Conservation (phyloP, 1,140 invertebrate genomes). For the Laupala kohalensis region DNA sequence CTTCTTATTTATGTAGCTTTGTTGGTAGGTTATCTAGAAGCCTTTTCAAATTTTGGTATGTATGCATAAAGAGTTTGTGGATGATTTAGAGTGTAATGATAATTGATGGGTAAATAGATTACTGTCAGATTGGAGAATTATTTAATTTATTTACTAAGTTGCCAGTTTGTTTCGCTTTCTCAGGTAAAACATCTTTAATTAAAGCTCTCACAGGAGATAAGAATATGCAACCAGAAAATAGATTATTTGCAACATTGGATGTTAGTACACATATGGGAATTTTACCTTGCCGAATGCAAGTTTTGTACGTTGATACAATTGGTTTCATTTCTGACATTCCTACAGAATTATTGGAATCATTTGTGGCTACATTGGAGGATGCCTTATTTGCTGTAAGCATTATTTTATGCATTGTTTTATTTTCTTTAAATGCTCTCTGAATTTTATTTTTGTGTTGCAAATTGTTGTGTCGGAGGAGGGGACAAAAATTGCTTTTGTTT, state of each 20-base stretch:
- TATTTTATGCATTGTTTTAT: slow-evolving; percentile 9
- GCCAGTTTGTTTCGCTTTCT: slow-evolving; percentile 13
- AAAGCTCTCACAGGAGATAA: slow-evolving; percentile 59
- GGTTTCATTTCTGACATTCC: slow-evolving; percentile 87
- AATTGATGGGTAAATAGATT: too few relatives aligned
- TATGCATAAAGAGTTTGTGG: too few relatives aligned
- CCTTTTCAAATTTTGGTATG: too few relatives aligned
- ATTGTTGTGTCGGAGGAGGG: too few relatives aligned
- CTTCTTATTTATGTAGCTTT: too few relatives aligned
- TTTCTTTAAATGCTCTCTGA: too few relatives aligned
- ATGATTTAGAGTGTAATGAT: too few relatives aligned
- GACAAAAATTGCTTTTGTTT: too few relatives aligned
- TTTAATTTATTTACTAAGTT: too few relatives aligned
- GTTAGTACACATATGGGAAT: slow-evolving; percentile 61
- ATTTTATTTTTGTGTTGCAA: too few relatives aligned
- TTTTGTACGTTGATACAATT: slow-evolving; percentile 76
- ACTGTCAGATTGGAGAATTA: too few relatives aligned
- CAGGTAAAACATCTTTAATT: slow-evolving; percentile 69
- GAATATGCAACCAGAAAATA: slow-evolving; percentile 53
- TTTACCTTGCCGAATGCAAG: slow-evolving; percentile 51
- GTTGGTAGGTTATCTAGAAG: too few relatives aligned
- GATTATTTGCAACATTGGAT: slow-evolving; percentile 83
- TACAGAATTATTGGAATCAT: slow-evolving; percentile 66
- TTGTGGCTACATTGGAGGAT: slow-evolving; percentile 74
- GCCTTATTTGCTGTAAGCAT: slow-evolving; percentile 46